These are phyloP conservation scores for Trachemys scripta DNA, from an alignment of 2,113 vertebrate genomes.

Conservation along the genomic window DNA sequence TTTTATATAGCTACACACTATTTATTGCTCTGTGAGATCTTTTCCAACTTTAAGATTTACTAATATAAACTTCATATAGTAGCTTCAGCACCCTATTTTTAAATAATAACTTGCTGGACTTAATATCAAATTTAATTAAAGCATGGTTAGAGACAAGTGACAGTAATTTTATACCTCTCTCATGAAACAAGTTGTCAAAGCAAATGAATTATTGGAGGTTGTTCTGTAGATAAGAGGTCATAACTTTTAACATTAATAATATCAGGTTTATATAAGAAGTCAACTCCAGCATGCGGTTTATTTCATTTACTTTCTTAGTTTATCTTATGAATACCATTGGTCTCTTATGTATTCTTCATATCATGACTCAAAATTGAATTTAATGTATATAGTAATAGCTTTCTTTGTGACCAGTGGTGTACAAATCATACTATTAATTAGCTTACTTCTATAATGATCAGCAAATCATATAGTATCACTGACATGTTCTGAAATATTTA, in stretches of 20 bases:
- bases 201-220: constrained; percentile 75
- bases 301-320: constrained; percentile 67
- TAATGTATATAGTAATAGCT: constrained; percentile 43
- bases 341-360: constrained; percentile 50
- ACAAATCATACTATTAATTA: constrained; percentile 68
- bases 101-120: constrained; percentile 71
- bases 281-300: constrained; percentile 48
- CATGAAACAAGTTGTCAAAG: constrained; percentile 44
- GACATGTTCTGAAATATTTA: constrained; percentile 67
- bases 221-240: constrained; percentile 57
- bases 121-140: constrained; percentile 74
- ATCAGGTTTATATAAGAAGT: constrained; percentile 56
- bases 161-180: constrained; percentile 63
- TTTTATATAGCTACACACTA: constrained; percentile 1
- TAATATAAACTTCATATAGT: constrained; percentile 37
- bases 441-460: constrained; percentile 52
- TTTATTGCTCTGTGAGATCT: constrained; percentile 6
- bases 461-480: constrained; percentile 64
- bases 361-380: constrained; percentile 54
- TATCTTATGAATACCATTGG: constrained; percentile 43
- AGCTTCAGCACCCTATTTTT: constrained; percentile 43
- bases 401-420: constrained; percentile 40
- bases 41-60: constrained; percentile 34
- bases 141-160: constrained; percentile 39
- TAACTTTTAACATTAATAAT: constrained; percentile 79